Evolutionary conservation across 1,140 invertebrate genomes (phyloP).

Genomic region (Ceratitis capitata): DNA sequence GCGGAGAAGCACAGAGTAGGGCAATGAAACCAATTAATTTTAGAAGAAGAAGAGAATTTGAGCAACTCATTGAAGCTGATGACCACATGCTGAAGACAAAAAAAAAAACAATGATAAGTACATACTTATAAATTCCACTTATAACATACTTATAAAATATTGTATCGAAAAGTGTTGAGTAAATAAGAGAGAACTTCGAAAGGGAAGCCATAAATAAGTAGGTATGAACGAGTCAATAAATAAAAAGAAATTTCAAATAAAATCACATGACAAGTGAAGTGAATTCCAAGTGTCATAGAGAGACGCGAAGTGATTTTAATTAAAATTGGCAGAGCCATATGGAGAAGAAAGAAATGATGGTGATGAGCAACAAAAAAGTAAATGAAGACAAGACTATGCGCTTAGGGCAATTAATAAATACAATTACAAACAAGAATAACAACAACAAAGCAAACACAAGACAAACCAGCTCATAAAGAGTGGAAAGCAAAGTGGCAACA

Average conservation of each 20-base stretch:
- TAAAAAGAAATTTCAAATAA: not conserved
- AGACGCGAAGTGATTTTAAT: not conserved
- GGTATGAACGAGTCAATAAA: not conserved
- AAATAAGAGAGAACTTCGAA: not conserved
- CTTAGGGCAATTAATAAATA: not conserved
- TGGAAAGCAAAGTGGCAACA: not conserved
- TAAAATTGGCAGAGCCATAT: not conserved
- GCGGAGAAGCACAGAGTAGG: not conserved
- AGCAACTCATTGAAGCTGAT: not conserved
- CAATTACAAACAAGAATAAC: not conserved
- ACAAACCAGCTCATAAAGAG: too few species aligned
- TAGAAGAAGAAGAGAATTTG: not conserved
- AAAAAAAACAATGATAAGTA: not conserved
- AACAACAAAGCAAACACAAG: not conserved
- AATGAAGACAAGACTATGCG: not conserved
- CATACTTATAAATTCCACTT: not conserved
- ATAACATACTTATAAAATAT: not conserved
- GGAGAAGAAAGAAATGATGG: too few species aligned
- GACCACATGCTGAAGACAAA: not conserved
- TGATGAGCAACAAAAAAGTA: not conserved
- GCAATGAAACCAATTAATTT: conserved; percentile 5
- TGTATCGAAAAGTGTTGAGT: not conserved
- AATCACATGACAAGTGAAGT: not conserved
- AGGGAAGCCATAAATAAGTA: not conserved
- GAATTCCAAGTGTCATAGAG: not conserved